Conservation (phyloP, 2,797 vertebrate genomes). For the Buceros bicornis region DNA sequence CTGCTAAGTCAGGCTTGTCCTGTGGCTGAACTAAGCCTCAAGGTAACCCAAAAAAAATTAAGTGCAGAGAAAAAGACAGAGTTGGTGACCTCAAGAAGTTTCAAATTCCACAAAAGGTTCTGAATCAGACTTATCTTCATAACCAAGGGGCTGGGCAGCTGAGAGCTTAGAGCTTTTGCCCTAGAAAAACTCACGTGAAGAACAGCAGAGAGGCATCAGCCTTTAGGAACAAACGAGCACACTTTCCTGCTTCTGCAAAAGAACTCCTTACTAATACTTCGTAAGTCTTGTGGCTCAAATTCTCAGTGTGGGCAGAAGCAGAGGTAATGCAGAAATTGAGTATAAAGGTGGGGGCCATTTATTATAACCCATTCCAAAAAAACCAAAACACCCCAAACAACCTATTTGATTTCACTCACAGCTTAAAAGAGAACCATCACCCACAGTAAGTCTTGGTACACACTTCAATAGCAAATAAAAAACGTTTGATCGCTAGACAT, state of each 20-base stretch:
- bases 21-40: background rate
- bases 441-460: background rate
- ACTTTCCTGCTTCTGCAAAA: background rate
- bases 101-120: background rate
- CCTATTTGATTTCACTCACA: background rate
- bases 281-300: background rate
- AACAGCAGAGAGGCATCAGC: background rate
- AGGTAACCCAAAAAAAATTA: background rate
- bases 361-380: background rate
- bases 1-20: conserved; percentile 12
- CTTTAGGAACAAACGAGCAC: background rate
- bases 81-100: background rate
- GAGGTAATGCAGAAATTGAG: background rate
- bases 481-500: background rate
- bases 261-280: background rate
- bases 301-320: background rate
- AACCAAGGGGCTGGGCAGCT: background rate
- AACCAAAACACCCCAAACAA: background rate
- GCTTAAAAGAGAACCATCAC: background rate
- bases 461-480: background rate
- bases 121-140: background rate
- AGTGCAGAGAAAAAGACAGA: background rate
- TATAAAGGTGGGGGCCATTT: background rate
- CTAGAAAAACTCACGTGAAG: background rate
- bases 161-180: background rate